Evolutionary conservation across 2,888 invertebrate genomes (phyloP), one percentile per base, ranked within the genome.

Genomic region (Caenorhabditis plicata): DNA sequence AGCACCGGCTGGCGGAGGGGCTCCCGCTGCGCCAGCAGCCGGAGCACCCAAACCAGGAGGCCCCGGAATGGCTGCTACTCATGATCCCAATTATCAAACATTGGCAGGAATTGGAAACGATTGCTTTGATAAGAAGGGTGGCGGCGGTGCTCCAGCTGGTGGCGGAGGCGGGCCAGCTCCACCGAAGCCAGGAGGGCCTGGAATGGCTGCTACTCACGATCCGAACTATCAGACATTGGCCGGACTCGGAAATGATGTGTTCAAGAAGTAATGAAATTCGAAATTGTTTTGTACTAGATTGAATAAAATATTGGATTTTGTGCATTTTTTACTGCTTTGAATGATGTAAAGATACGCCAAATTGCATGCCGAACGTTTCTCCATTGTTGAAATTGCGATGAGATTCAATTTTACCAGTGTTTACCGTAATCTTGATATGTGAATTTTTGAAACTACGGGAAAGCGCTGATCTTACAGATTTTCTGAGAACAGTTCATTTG

Each of bases 51-150:
- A 46, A 42, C 50, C 56, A 20, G 33, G 38, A 3, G 43, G 32
- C 19, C 43, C 47, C 8, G 57, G 33, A 8, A 51, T 27, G 27
- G 27, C 27, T n/a, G 55, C 45, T 23, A 55, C 55, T 13, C 55
- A 55, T 13, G 55, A 55, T 36, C 55, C 55, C 5, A 55, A 55
- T n/a, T 55, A 55, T 41, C 55, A 55, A 41, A 55, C 55, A 27
- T 31, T 55, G 31, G 55, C 55, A 13, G 55, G 55, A 35, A 13
- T 49, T 9, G 25, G 25, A 11, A 55, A 55, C 33, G 26, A 49
- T 41, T 31, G 31, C 2, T 55, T 55, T 17, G 55, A 23, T 0
- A 49, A 49, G 39, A 55, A 55, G 19, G 45, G 51, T n/a, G 51
- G 25, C n/a, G 45, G 38, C n/a, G 38, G 25, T 4, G 51, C 36